Base-by-base conservation (phyloP, 2,797 vertebrate species). In the Chelmon rostratus region DNA sequence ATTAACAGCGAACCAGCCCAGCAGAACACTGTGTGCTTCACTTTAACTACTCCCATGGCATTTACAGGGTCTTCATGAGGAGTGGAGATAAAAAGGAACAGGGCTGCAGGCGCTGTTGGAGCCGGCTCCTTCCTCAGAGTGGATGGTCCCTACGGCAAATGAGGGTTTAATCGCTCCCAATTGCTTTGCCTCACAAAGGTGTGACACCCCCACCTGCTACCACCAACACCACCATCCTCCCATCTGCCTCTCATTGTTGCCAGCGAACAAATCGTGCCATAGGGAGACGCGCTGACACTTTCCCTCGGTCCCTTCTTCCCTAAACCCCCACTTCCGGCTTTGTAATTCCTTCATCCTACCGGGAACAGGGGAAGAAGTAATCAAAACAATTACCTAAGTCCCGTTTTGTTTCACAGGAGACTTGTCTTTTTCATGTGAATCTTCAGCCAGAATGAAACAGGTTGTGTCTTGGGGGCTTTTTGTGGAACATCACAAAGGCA, bases 371-470 rank as follows among this genome's bases (percentile, higher is more conserved):
- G 38, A 46, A 78, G 52, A 73, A 85, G 83, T 85, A 85, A 92
- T 93, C 90, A 91, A 88, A 92, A 92, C 89, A 92, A 93, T 93
- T 92, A 91, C 83, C 78, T 16, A 66, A 84, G 77, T 87, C 76
- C 67, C 59, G 42, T 81, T 82, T 83, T 58, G 31, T 88, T 86
- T 86, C 82, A 79, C 54, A 18, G 62, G 83, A 83, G 89, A 73
- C 66, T 76, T 72, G 62, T 78, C 58, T 72, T 57, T 73, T 86
- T 47, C 73, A 56, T 82, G 61, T 77, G 83, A 82, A 73, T 86
- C 85, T 79, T 80, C 85, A 76, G 72, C 83, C 78, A 73, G 79
- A 87, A 86, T 73, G 69, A 86, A 91, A 86, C 86, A 73, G 76
- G 84, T 87, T 87, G 76, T 82, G 84, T 91, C 84, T 87, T 69